A percentile compares a stretch with the other conserved stretches of the same genome.
phyloP scores from a whole-genome alignment of 1,140 invertebrate species.

The Phymorhynchus buccinoides region DNA sequence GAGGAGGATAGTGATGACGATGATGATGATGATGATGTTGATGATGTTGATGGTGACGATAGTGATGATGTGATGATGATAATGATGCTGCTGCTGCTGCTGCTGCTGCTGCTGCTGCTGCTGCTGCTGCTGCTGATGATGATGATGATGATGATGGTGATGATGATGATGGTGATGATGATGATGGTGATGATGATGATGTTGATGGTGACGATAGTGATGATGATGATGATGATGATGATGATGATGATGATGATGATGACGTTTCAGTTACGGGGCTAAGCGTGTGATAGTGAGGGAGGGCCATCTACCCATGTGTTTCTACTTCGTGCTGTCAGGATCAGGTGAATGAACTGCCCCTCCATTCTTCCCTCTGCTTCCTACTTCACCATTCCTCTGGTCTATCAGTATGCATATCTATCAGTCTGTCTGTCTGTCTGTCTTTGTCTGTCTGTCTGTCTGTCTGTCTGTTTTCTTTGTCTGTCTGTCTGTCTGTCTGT shows the following conservation, averaged over 20 bases:
- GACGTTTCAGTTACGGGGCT: slow-evolving; percentile 56
- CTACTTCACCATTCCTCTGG: neutral
- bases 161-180: slow-evolving; percentile 1
- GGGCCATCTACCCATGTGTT: slow-evolving; percentile 63
- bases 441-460: too few relatives aligned
- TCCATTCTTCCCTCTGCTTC: neutral
- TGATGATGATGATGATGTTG: too few relatives aligned
- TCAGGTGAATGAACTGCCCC: slow-evolving; percentile 55
- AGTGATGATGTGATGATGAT: too few relatives aligned
- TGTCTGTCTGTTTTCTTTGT: too few relatives aligned
- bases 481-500: too few relatives aligned
- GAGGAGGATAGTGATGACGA: too few relatives aligned
- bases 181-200: neutral
- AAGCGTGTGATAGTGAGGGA: slow-evolving; percentile 66
- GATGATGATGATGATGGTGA: neutral
- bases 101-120: too few relatives aligned
- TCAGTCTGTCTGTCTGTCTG: too few relatives aligned
- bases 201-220: neutral
- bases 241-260: too few relatives aligned
- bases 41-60: too few relatives aligned
- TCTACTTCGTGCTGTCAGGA: slow-evolving; percentile 68
- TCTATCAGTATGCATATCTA: neutral
- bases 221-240: too few relatives aligned
- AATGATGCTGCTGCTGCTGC: too few relatives aligned
- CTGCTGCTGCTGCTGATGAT: neutral